Base-by-base conservation (phyloP, 2,113 vertebrate genomes). In the Pygathrix nemaeus region DNA sequence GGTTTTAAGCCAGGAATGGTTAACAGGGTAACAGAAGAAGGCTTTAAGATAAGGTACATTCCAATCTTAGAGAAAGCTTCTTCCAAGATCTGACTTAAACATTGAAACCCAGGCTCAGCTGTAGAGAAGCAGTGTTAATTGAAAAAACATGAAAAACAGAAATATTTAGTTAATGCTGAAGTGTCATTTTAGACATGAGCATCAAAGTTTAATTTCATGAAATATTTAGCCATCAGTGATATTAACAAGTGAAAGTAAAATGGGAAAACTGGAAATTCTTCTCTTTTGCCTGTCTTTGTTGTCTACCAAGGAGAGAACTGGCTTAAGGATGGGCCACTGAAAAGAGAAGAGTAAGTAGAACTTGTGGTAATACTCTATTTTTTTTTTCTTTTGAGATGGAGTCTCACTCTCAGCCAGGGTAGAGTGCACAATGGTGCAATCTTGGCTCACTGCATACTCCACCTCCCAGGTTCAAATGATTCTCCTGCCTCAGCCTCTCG, bases 201-300 rank as follows among this genome's bases (percentile, higher is more conserved):
- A 94, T 75, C 84, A 72, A 93, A 88, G 40, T 76, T 14, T 20
- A 85, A 78, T 80, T 43, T 87, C 86, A 83, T 5, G 35, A 94
- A 92, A 80, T 73, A 88, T n/a, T 81, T 89, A 84, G 61, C 23
- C 43, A 88, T 50, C 40, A 90, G 23, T 85, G 45, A 88, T 73
- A n/a, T 18, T 76, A 95, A 95, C 13, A 96, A 85, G 57, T 73
- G 84, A 92, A 96, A 82, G 64, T 68, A 84, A 94, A 94, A 92
- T 0, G 5, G 6, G 89, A 94, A 88, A 86, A 76, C 2, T 76
- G 27, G 52, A 91, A 85, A 38, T 73, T 52, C 9, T 48, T 88
- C 61, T 95, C 20, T 23, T 84, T 83, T 92, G 38, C 59, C 38
- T 68, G 9, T 66, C 25, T 85, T 43, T 80, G 61, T 61, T 93